Percentiles rank a stretch among this genome's conserved stretches.
Conservation (phyloP, 2,113 vertebrate genomes). For the Oenanthe oenanthe region DNA sequence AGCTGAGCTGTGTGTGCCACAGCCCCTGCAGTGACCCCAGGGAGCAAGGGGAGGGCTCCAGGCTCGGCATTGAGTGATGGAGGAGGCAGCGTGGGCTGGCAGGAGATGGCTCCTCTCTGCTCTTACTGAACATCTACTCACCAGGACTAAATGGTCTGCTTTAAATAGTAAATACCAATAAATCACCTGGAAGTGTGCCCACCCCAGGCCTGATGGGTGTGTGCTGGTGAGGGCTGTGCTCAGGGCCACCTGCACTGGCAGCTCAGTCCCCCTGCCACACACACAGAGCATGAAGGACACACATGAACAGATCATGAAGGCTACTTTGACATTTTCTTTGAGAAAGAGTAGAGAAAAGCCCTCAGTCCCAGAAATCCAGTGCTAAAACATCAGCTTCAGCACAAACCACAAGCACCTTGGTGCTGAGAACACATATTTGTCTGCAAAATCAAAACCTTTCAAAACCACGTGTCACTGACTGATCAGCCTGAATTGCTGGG, state of each 20-base stretch:
- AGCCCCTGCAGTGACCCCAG: fast-evolving
- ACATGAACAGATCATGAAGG: background rate
- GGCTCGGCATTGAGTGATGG: background rate
- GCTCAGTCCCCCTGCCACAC: fast-evolving
- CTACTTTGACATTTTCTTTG: background rate
- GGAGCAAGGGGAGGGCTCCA: background rate
- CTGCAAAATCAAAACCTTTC: slow-evolving; percentile 34
- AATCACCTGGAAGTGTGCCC: slow-evolving; percentile 25
- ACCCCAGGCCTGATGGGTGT: background rate
- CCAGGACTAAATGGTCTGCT: background rate
- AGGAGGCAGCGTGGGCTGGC: background rate
- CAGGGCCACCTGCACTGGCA: background rate
- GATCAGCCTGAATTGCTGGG: background rate
- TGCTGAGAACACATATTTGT: background rate
- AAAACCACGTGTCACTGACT: background rate
- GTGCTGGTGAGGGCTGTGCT: background rate
- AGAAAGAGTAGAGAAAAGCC: background rate
- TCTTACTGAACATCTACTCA: background rate
- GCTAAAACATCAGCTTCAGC: background rate
- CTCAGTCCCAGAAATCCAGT: background rate
- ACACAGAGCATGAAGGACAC: background rate
- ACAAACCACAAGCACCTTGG: background rate
- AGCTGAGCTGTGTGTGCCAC: background rate
- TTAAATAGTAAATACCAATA: slow-evolving; percentile 57
- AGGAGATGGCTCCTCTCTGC: background rate